Conservation (phyloP, 2,113 vertebrate genomes). For the Melanostigma gelatinosum region DNA sequence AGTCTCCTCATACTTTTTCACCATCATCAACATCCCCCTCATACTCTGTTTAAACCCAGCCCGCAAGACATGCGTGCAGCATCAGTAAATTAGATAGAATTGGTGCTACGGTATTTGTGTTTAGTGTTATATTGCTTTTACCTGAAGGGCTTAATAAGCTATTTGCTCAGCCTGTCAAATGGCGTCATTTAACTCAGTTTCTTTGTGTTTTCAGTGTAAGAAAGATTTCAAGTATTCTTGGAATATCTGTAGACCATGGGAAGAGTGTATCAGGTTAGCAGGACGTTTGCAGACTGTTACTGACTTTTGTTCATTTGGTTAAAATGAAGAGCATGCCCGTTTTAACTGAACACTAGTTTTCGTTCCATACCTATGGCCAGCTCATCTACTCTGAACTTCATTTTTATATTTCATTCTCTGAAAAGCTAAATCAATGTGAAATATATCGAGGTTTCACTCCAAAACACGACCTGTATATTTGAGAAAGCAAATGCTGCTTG, state of each 20-base stretch:
- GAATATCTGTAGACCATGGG: conserved; percentile 99
- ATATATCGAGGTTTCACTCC: conserved; percentile 59
- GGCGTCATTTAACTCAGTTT: conserved; percentile 87
- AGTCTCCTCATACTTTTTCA: conserved; percentile 76
- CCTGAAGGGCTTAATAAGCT: conserved; percentile 21
- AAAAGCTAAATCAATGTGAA: conserved; percentile 21
- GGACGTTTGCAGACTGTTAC: conserved; percentile 78
- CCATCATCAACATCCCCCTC: conserved; percentile 34
- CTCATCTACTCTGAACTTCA: conserved; percentile 50
- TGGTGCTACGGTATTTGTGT: conserved; percentile 1
- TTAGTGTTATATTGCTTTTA: not conserved
- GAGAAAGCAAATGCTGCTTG: not conserved
- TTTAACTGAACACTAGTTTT: conserved; percentile 56
- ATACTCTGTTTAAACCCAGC: conserved; percentile 26
- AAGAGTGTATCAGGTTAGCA: conserved; percentile 85
- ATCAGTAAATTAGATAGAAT: not conserved
- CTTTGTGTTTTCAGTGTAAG: conserved; percentile 99
- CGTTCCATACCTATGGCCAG: conserved; percentile 43
- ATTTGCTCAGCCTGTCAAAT: conserved; percentile 43
- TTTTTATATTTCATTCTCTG: conserved; percentile 37
- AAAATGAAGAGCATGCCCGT: conserved; percentile 61
- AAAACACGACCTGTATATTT: conserved; percentile 14
- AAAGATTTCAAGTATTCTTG: conserved; percentile 99
- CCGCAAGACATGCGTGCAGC: not conserved
- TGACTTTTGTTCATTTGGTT: conserved; percentile 63